phyloP scores from a whole-genome alignment of 2,797 vertebrate species.

The Knipowitschia caucasica region DNA sequence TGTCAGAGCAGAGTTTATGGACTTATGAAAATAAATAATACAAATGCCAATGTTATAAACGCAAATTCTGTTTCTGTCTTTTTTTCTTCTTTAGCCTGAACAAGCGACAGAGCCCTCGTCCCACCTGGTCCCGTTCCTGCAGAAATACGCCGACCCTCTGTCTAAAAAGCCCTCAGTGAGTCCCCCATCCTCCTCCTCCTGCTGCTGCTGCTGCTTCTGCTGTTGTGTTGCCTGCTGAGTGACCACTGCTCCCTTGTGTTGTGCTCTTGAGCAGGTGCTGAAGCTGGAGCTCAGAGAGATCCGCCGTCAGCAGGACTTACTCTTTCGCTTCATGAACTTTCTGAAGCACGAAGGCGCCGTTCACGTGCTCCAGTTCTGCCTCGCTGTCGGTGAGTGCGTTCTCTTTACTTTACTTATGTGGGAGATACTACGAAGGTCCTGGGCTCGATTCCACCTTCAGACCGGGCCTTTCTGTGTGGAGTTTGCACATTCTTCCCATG shows the following conservation, averaged over 20 bases:
- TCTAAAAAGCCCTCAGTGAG: slow-evolving; percentile 90
- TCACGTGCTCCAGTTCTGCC: slow-evolving; percentile 94
- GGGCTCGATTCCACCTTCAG: no score
- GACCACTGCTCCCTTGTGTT: no score
- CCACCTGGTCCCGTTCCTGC: slow-evolving; percentile 86
- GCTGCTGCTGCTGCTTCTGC: no score
- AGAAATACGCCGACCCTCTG: slow-evolving; percentile 89
- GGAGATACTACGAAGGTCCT: no score
- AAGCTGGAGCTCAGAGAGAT: slow-evolving; percentile 95
- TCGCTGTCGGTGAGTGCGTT: slow-evolving; percentile 88
- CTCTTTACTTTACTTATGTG: no score
- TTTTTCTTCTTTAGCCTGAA: slow-evolving; percentile 80
- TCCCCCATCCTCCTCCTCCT: slow-evolving; percentile 7
- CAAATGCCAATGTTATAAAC: no score
- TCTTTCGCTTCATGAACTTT: slow-evolving; percentile 98
- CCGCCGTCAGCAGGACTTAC: slow-evolving; percentile 91
- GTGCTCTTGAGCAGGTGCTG: slow-evolving; percentile 81
- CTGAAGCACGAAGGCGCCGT: slow-evolving; percentile 95
- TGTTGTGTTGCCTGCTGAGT: no score
- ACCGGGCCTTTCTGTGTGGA: no score
- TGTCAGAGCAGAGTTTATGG: no score
- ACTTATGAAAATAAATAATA: no score
- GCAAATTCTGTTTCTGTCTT: no score
- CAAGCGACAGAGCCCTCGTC: slow-evolving; percentile 86
- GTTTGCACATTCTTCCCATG: no score